phyloP scores from a whole-genome alignment of 1,140 invertebrate species.

The Eueides isabella region DNA sequence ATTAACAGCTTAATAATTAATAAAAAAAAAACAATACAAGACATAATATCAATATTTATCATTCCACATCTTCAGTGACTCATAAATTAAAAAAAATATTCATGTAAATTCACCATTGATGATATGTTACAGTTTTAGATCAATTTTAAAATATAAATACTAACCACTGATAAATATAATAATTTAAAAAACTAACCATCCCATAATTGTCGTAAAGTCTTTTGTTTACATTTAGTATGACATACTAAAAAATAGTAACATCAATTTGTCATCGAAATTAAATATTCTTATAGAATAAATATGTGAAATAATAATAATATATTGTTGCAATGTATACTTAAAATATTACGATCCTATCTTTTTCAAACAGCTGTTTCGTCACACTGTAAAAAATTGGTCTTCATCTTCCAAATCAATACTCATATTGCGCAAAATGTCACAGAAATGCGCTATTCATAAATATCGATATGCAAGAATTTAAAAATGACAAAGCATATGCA shows the following conservation, averaged over 20 bases:
- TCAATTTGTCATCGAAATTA: background rate
- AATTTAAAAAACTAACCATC: background rate
- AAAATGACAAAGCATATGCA: constrained; percentile 57
- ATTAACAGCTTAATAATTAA: too few species aligned
- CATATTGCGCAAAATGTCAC: constrained; percentile 79
- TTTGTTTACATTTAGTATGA: constrained; percentile 19
- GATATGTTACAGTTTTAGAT: too few species aligned
- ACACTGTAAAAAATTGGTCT: constrained; percentile 67
- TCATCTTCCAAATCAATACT: constrained; percentile 77
- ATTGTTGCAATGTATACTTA: background rate
- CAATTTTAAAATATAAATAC: background rate
- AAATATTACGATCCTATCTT: constrained; percentile 25
- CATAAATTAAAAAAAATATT: too few species aligned
- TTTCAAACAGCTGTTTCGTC: constrained; percentile 79
- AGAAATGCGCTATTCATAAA: constrained; percentile 71
- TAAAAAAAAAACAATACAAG: too few species aligned
- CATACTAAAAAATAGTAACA: constrained; percentile 19
- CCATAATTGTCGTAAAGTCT: background rate
- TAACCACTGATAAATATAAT: background rate
- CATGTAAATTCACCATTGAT: too few species aligned
- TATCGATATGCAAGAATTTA: constrained; percentile 46
- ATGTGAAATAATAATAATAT: constrained; percentile 30
- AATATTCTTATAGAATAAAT: background rate
- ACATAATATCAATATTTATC: too few species aligned
- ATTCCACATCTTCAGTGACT: too few species aligned